A percentile compares a stretch with the other conserved stretches of the same genome.
Conservation (phyloP, 2,113 vertebrate species). For the Trogon surrucura region DNA sequence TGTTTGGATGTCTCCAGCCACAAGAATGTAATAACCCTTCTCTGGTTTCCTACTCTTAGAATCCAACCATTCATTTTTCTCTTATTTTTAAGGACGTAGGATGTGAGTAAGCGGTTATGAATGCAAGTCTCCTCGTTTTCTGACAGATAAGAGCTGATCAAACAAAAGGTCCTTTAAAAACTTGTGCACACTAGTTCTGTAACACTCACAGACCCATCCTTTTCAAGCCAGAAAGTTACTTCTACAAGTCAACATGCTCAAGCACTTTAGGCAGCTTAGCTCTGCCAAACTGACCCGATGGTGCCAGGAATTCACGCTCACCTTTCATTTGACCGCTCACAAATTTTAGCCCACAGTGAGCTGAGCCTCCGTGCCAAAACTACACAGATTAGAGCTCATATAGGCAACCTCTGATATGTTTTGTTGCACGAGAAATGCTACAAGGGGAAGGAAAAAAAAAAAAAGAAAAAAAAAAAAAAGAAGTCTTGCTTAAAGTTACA, state of each 20-base stretch:
- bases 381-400: neutral
- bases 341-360: constrained; percentile 1
- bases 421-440: neutral
- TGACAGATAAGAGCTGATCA: constrained; percentile 14
- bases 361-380: neutral
- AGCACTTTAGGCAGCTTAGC: constrained; percentile 12
- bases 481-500: neutral
- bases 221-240: constrained; percentile 5
- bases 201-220: neutral
- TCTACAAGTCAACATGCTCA: constrained; percentile 24
- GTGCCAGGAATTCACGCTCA: constrained; percentile 20
- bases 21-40: neutral
- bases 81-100: constrained; percentile 1
- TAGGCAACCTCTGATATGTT: neutral
- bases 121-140: constrained; percentile 25
- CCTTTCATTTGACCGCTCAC: constrained; percentile 31
- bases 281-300: neutral
- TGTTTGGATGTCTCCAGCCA: neutral
- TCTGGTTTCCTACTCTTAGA: neutral
- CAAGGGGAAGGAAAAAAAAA: neutral
- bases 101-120: constrained; percentile 49
- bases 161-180: constrained; percentile 24
- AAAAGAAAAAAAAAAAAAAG: neutral
- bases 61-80: neutral
- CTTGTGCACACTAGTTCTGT: neutral